phyloP scores from a whole-genome alignment of 2,113 vertebrate genomes.

The Galemys pyrenaicus region DNA sequence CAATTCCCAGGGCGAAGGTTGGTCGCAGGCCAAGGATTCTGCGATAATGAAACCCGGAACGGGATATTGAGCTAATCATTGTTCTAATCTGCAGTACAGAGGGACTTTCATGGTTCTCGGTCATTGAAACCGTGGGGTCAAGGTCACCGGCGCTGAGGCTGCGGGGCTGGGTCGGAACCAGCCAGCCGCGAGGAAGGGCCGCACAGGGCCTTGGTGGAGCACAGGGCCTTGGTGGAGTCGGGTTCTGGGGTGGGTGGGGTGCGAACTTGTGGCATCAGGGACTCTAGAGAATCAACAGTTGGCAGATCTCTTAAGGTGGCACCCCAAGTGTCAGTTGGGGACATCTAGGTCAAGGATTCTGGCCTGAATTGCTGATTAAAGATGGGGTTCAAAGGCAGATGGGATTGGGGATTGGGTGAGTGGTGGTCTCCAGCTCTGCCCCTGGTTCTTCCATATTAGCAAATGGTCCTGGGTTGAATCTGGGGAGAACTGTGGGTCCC shows the following conservation, averaged over 20 bases:
- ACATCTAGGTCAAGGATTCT: background rate
- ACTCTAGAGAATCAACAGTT: background rate
- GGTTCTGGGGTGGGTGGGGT: background rate
- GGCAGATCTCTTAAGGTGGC: background rate
- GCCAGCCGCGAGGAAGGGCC: background rate
- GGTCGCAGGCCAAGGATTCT: constrained; percentile 43
- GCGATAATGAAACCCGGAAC: constrained; percentile 57
- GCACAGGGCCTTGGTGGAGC: background rate
- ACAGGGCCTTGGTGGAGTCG: background rate
- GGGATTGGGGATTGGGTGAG: background rate
- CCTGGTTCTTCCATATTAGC: background rate
- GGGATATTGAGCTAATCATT: constrained; percentile 33
- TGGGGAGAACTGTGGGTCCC: background rate
- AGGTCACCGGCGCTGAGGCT: background rate
- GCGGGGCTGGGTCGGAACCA: background rate
- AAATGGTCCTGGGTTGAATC: background rate
- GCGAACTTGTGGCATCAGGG: background rate
- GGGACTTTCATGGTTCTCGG: constrained; percentile 5
- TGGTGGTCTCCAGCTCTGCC: background rate
- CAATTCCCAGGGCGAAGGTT: constrained; percentile 39
- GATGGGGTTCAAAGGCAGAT: background rate
- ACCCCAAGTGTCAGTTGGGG: background rate
- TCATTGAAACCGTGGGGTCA: background rate
- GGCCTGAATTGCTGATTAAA: background rate
- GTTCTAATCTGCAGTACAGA: constrained; percentile 50